phyloP scores from a whole-genome alignment of 1,140 invertebrate genomes.

The Bombus superbus region DNA sequence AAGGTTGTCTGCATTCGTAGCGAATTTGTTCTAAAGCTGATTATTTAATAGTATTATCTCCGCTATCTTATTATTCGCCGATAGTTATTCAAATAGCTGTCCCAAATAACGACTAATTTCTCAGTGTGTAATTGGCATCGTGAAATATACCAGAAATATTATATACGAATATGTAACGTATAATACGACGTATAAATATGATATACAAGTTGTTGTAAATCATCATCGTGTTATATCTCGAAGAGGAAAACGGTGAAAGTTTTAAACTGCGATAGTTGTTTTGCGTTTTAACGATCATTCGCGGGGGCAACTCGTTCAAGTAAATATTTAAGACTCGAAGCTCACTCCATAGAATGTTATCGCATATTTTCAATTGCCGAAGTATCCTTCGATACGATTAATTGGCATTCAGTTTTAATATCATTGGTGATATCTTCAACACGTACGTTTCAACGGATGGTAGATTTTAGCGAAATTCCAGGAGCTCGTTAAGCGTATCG shows the following conservation, averaged over 20 bases:
- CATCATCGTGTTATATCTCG: too few relatives aligned
- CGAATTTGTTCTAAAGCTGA: neutral
- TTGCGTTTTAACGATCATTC: too few relatives aligned
- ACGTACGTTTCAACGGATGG: neutral
- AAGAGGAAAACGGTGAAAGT: too few relatives aligned
- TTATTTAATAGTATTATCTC: neutral
- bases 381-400: neutral
- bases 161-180: too few relatives aligned
- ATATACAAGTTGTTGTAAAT: too few relatives aligned
- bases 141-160: too few relatives aligned
- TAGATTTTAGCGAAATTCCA: slow-evolving; percentile 27
- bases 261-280: too few relatives aligned
- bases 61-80: neutral
- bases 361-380: neutral
- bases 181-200: too few relatives aligned
- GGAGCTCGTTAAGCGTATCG: slow-evolving; percentile 55
- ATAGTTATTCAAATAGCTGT: neutral
- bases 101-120: neutral
- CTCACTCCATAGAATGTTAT: too few relatives aligned
- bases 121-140: too few relatives aligned
- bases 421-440: neutral
- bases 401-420: slow-evolving; percentile 4
- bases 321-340: too few relatives aligned
- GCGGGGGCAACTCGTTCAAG: too few relatives aligned
- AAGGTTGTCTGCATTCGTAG: neutral